phyloP scores from a whole-genome alignment of 2,113 vertebrate genomes.

The Saccopteryx leptura region DNA sequence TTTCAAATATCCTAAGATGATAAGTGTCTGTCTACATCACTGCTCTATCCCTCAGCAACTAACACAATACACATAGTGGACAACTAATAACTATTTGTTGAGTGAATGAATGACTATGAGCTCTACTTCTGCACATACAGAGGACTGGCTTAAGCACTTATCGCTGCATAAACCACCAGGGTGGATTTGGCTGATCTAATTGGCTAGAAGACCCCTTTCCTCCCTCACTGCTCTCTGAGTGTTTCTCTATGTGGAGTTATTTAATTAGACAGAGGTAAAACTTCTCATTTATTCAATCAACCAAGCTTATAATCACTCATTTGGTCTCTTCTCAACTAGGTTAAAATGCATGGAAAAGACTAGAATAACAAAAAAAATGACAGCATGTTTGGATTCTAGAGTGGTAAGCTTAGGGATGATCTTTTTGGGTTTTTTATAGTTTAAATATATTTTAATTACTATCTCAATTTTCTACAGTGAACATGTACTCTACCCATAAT shows the following conservation, averaged over 20 bases:
- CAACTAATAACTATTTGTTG: conserved; percentile 65
- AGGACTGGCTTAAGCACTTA: conserved; percentile 51
- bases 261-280: conserved; percentile 79
- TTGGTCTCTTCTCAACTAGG: background rate
- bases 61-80: background rate
- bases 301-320: background rate
- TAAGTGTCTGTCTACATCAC: background rate
- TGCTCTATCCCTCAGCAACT: background rate
- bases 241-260: conserved; percentile 77
- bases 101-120: conserved; percentile 46
- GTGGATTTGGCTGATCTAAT: conserved; percentile 69
- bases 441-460: background rate
- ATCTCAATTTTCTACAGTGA: background rate
- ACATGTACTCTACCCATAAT: background rate
- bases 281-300: conserved; percentile 38
- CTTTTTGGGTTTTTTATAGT: background rate
- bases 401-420: background rate
- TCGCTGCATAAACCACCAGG: conserved; percentile 58
- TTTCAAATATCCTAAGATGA: background rate
- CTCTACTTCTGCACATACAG: background rate
- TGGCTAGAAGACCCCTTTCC: conserved; percentile 27
- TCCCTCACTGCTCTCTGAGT: conserved; percentile 58
- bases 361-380: background rate
- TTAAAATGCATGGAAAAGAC: background rate
- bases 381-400: background rate